Conservation (phyloP, 2,797 vertebrate species). For the Nyctalus aviator region DNA sequence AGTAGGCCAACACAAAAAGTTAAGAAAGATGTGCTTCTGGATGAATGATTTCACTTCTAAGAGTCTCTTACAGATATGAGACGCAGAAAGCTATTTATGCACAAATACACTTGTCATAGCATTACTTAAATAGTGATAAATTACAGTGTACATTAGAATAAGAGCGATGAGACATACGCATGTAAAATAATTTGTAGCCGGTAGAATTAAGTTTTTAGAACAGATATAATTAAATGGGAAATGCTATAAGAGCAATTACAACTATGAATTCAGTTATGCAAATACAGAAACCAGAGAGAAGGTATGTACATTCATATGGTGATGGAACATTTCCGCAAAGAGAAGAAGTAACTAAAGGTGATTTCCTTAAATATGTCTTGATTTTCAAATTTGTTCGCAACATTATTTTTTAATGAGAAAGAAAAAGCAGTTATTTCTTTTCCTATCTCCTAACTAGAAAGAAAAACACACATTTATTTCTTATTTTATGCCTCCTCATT, state of each 20-base stretch:
- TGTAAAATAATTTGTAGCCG: background rate
- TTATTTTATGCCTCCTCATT: constrained; percentile 29
- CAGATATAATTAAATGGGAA: background rate
- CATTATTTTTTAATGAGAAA: constrained; percentile 46
- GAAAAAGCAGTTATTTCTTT: background rate
- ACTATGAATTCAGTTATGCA: background rate
- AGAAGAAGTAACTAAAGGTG: background rate
- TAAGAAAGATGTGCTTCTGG: background rate
- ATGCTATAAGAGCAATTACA: background rate
- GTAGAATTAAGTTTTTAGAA: background rate
- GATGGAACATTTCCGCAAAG: background rate
- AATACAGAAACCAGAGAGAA: background rate
- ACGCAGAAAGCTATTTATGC: background rate
- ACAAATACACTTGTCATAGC: background rate
- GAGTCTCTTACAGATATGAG: background rate
- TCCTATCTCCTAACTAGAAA: constrained; percentile 6
- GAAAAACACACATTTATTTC: background rate
- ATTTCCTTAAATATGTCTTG: background rate
- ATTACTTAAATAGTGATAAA: background rate
- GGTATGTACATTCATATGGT: background rate
- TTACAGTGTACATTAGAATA: background rate
- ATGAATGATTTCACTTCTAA: background rate
- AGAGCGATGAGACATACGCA: background rate
- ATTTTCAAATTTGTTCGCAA: constrained; percentile 9
- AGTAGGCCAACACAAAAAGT: background rate